These are phyloP conservation scores for Atlantisia rogersi DNA, from an alignment of 2,113 vertebrate species.

Conservation along the genomic window DNA sequence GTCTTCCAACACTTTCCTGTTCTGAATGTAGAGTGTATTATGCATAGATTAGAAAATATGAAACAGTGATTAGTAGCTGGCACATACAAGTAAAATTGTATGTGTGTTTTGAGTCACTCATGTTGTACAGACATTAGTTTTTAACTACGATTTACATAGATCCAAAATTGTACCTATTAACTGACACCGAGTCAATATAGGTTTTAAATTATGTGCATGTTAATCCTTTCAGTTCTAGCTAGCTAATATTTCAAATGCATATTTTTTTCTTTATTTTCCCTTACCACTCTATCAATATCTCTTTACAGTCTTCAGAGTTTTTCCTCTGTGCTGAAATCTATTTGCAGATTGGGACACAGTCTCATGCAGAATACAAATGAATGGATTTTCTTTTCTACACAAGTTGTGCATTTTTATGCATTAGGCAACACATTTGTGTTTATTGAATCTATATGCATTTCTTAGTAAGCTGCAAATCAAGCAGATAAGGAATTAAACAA, in stretches of 20 bases:
- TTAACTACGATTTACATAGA: not conserved
- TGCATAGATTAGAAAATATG: not conserved
- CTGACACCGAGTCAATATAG: not conserved
- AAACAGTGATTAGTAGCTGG: not conserved
- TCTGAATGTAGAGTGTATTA: not conserved
- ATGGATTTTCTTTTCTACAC: conserved; percentile 25
- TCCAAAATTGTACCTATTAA: not conserved
- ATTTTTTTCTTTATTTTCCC: not conserved
- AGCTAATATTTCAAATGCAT: not conserved
- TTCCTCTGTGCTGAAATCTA: not conserved
- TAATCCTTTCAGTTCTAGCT: not conserved
- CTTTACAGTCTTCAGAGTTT: not conserved
- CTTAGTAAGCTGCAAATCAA: conserved; percentile 7
- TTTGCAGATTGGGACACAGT: conserved; percentile 22
- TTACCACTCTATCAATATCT: not conserved
- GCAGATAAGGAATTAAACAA: conserved; percentile 29
- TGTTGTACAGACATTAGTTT: not conserved
- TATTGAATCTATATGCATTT: not conserved
- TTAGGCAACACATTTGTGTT: not conserved
- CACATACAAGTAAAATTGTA: not conserved
- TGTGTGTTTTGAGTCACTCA: not conserved
- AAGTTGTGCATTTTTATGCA: not conserved
- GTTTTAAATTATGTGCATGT: not conserved
- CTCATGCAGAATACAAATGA: conserved; percentile 34
- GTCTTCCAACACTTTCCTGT: not conserved